Evolutionary conservation across 2,797 vertebrate genomes (phyloP).

Genomic region (Cephalopachus bancanus): DNA sequence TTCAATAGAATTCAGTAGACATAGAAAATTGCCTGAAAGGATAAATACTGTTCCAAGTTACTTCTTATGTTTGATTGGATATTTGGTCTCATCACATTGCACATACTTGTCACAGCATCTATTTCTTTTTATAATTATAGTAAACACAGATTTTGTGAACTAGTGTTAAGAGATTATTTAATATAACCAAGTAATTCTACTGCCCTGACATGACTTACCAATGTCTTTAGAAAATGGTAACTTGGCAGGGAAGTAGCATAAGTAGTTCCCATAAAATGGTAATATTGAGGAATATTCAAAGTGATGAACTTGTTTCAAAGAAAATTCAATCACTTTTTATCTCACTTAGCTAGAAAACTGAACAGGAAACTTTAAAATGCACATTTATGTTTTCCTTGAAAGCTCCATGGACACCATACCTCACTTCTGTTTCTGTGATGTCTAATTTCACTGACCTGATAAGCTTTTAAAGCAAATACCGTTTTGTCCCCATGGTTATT

Average conservation of each 20-base stretch:
- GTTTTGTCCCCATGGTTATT: background rate
- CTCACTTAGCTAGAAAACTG: slow-evolving; percentile 30
- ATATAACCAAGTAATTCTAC: slow-evolving; percentile 29
- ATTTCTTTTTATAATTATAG: slow-evolving; percentile 17
- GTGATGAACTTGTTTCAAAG: slow-evolving; percentile 37
- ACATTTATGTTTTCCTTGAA: slow-evolving; percentile 34
- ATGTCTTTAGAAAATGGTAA: slow-evolving; percentile 55
- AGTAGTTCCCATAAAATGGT: background rate
- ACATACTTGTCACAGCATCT: background rate
- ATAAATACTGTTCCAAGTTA: slow-evolving; percentile 17
- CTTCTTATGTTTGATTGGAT: slow-evolving; percentile 9
- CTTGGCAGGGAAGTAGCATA: background rate
- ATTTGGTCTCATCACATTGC: background rate
- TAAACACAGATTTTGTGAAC: background rate
- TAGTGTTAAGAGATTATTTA: slow-evolving; percentile 20
- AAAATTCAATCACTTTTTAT: slow-evolving; percentile 48
- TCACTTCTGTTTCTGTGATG: background rate
- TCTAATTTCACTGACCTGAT: slow-evolving; percentile 10
- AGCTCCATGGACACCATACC: background rate
- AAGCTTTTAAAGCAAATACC: slow-evolving; percentile 57
- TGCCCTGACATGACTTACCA: background rate
- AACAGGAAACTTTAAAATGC: slow-evolving; percentile 38
- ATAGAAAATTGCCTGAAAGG: slow-evolving; percentile 32
- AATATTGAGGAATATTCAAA: slow-evolving; percentile 22
- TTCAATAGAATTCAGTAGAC: background rate